Evolutionary conservation across 1,140 invertebrate genomes (phyloP).

Genomic region (Propsilocerus akamusi): DNA sequence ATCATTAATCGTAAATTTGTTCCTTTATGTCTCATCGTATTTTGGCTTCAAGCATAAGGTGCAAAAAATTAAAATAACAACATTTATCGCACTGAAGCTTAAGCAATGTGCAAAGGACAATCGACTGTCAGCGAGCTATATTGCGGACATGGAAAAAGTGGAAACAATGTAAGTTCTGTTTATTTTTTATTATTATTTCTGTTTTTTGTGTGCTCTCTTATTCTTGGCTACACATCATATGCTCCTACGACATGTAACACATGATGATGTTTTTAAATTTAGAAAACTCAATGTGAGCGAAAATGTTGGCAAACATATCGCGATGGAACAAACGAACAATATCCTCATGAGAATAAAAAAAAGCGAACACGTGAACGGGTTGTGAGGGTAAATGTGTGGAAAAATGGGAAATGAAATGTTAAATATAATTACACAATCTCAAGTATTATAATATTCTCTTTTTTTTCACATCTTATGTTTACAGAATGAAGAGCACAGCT

Average conservation of each 20-base stretch:
- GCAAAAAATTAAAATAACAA: not conserved
- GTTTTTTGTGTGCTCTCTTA: not conserved
- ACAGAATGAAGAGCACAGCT: slow-evolving; percentile 3
- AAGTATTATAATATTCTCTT: not conserved
- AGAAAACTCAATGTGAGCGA: too few species aligned
- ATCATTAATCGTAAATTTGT: not conserved
- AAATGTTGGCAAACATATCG: too few species aligned
- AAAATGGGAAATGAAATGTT: too few species aligned
- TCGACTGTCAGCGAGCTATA: not conserved
- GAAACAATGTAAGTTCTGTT: not conserved
- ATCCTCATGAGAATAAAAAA: too few species aligned
- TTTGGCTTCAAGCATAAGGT: slow-evolving; percentile 3
- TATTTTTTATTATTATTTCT: not conserved
- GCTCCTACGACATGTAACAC: not conserved
- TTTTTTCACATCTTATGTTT: not conserved
- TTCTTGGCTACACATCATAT: not conserved
- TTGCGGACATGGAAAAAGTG: not conserved
- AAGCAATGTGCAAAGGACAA: not conserved
- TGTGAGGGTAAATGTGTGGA: too few species aligned
- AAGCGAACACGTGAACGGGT: too few species aligned
- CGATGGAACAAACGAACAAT: too few species aligned
- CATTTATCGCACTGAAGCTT: not conserved
- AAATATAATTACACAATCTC: too few species aligned
- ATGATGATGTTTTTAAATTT: not conserved
- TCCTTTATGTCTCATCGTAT: not conserved